A percentile compares a stretch with the other conserved stretches of the same genome.
These are phyloP conservation scores for Australoheros scitulus DNA, from an alignment of 2,113 vertebrate species.

Conservation along the genomic window DNA sequence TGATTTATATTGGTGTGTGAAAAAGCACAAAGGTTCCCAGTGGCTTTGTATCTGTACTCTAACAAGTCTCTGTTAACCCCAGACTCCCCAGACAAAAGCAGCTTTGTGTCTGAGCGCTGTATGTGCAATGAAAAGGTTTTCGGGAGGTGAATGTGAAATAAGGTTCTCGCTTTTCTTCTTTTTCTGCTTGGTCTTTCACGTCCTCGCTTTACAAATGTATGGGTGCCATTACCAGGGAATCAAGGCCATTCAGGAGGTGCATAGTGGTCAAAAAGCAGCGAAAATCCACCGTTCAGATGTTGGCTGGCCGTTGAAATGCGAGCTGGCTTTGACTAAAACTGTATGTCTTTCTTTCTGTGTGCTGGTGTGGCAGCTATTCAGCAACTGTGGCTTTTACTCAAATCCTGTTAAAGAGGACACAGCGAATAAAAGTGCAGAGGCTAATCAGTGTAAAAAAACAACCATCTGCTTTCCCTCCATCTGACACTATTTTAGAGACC, in stretches of 20 bases:
- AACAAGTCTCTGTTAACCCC: constrained; percentile 60
- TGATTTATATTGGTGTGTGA: constrained; percentile 14
- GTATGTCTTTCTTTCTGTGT: constrained; percentile 36
- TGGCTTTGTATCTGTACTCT: constrained; percentile 34
- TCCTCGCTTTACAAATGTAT: constrained; percentile 66
- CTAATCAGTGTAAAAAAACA: constrained; percentile 11
- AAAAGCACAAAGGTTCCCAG: constrained; percentile 31
- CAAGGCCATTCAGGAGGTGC: constrained; percentile 57
- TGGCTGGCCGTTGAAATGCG: constrained; percentile 55
- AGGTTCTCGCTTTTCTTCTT: constrained; percentile 62
- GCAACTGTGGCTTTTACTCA: constrained; percentile 47
- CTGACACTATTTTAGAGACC: neutral
- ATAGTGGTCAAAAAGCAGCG: constrained; percentile 67
- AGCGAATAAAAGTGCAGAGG: constrained; percentile 17
- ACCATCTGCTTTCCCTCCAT: neutral
- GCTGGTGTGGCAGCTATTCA: constrained; percentile 51
- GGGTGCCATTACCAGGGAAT: constrained; percentile 55
- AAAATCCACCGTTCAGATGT: constrained; percentile 70
- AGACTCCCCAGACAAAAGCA: constrained; percentile 64
- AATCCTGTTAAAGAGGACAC: constrained; percentile 36
- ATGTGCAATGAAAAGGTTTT: constrained; percentile 65
- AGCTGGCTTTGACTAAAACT: constrained; percentile 50
- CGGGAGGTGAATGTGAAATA: constrained; percentile 71
- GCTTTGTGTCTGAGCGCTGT: constrained; percentile 63
- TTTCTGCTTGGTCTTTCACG: constrained; percentile 59